phyloP scores from a whole-genome alignment of 2,113 vertebrate species.

The Rynchops niger region DNA sequence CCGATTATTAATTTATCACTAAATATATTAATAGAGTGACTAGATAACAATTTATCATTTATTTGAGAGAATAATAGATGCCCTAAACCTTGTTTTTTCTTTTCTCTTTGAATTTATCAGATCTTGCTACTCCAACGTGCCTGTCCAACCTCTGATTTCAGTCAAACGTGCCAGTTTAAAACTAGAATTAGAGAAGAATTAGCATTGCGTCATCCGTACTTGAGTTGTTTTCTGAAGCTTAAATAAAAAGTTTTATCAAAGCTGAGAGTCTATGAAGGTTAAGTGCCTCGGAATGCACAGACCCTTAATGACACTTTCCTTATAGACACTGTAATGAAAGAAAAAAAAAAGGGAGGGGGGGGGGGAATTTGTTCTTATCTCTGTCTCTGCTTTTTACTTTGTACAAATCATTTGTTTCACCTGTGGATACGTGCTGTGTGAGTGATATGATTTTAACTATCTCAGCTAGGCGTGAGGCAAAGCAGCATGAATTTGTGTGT shows the following conservation, averaged over 20 bases:
- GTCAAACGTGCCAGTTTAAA: neutral
- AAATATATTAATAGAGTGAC: constrained; percentile 54
- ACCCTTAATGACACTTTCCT: neutral
- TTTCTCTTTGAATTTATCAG: neutral
- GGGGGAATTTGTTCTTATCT: neutral
- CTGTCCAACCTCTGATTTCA: neutral
- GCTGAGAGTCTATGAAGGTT: neutral
- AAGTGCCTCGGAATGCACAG: neutral
- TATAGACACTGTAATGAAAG: neutral
- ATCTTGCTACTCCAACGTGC: neutral
- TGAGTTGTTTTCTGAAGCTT: neutral
- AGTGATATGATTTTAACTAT: neutral
- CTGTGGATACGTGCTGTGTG: neutral
- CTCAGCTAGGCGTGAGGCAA: neutral
- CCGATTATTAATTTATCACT: constrained; percentile 70
- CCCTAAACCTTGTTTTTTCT: neutral
- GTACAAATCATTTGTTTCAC: neutral
- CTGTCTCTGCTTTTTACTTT: neutral
- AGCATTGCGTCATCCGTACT: neutral
- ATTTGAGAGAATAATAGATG: constrained; percentile 34
- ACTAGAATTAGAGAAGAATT: constrained; percentile 25
- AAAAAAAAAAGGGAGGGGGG: neutral
- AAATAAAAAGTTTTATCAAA: constrained; percentile 7
- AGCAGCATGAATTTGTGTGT: neutral
- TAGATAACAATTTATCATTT: constrained; percentile 43